Conservation (phyloP, 2,888 invertebrate genomes). For the Tachina lurida region DNA sequence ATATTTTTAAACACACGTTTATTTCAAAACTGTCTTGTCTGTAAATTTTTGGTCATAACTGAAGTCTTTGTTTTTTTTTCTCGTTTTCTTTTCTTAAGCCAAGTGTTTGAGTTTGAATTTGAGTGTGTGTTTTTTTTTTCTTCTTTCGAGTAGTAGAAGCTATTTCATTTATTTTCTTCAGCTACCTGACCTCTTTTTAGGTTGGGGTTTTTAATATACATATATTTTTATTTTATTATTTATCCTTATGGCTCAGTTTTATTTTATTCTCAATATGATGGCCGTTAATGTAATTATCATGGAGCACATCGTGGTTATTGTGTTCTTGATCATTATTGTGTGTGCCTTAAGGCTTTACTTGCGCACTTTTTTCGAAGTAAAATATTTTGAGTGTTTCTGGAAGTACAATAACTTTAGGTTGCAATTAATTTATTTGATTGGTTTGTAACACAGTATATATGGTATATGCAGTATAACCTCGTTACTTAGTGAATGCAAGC, state of each 20-base stretch:
- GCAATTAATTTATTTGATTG: background rate
- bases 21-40: conserved; percentile 50
- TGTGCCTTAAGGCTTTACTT: background rate
- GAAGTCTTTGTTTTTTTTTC: background rate
- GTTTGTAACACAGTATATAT: conserved; percentile 3
- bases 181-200: conserved; percentile 65
- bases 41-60: conserved; percentile 20
- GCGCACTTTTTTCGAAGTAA: background rate
- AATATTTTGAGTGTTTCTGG: background rate
- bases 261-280: conserved; percentile 39
- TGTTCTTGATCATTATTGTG: conserved; percentile 14
- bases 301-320: conserved; percentile 19
- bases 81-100: background rate
- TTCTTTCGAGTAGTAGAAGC: conserved; percentile 24
- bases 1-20: conserved; percentile 63
- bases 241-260: conserved; percentile 10
- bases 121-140: background rate
- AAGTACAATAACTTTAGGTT: background rate
- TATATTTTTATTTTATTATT: background rate
- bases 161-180: conserved; percentile 33
- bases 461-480: background rate
- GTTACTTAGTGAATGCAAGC: no score
- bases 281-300: conserved; percentile 40
- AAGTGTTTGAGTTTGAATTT: conserved; percentile 19
- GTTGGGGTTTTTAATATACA: background rate